These are phyloP conservation scores for Drosophila setifemur DNA, from an alignment of 1,140 invertebrate genomes.

Conservation along the genomic window DNA sequence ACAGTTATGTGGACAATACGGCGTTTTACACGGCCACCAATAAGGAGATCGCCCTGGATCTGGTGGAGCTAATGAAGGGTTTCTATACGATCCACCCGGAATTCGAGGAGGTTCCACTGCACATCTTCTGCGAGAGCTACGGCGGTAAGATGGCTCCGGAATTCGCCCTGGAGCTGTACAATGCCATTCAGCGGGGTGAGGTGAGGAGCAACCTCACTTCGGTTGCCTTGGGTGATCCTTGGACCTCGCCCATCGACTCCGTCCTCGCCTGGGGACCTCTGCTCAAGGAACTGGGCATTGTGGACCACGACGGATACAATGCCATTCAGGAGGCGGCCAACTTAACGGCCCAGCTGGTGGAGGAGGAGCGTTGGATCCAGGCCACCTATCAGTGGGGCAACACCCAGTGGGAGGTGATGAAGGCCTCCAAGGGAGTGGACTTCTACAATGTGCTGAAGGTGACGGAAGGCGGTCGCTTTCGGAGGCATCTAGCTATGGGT, in stretches of 20 bases:
- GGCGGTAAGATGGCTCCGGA: slow-evolving; percentile 95
- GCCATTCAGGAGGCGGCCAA: slow-evolving; percentile 83
- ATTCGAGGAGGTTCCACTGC: slow-evolving; percentile 88
- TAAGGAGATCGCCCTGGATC: slow-evolving; percentile 89
- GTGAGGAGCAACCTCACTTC: slow-evolving; percentile 89
- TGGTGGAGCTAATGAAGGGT: slow-evolving; percentile 87
- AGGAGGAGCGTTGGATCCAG: slow-evolving; percentile 83
- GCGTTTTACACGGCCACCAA: slow-evolving; percentile 86
- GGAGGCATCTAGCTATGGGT: slow-evolving; percentile 57
- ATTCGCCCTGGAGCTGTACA: slow-evolving; percentile 84
- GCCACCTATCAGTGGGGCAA: slow-evolving; percentile 87
- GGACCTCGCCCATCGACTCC: slow-evolving; percentile 93
- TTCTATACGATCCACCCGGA: slow-evolving; percentile 86
- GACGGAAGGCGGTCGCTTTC: slow-evolving; percentile 47
- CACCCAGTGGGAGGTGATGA: slow-evolving; percentile 86
- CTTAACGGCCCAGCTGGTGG: slow-evolving; percentile 83
- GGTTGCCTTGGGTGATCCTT: slow-evolving; percentile 91
- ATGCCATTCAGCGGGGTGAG: slow-evolving; percentile 86
- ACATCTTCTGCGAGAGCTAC: slow-evolving; percentile 93
- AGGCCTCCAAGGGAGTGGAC: slow-evolving; percentile 86
- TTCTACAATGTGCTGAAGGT: slow-evolving; percentile 90
- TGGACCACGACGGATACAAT: slow-evolving; percentile 85
- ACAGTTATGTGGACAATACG: slow-evolving; percentile 89
- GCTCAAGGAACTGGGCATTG: slow-evolving; percentile 83
- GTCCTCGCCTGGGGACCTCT: slow-evolving; percentile 91